Conservation (phyloP, 2,797 vertebrate genomes). For the Parauchenoglanis punctatus region DNA sequence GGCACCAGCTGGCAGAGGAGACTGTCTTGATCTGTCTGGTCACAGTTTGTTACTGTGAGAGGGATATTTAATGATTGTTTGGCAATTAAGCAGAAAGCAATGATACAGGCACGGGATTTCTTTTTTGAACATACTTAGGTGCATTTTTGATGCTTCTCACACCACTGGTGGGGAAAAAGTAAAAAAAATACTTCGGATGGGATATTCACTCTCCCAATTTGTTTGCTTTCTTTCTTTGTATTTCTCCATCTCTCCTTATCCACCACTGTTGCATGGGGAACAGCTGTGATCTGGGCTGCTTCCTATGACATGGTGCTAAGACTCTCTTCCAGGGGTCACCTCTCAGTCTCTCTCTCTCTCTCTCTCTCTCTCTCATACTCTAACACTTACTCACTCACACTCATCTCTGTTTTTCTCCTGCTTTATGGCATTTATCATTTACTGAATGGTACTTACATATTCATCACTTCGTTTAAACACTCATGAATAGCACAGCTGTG, state of each 20-base stretch:
- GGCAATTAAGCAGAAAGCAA: conserved; percentile 1
- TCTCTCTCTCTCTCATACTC: neutral
- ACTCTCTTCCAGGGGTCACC: conserved; percentile 36
- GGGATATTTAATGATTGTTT: conserved; percentile 14
- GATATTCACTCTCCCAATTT: neutral
- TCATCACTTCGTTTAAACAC: neutral
- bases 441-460: neutral
- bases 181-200: neutral
- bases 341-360: conserved; percentile 8
- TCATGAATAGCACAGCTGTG: neutral
- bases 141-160: neutral
- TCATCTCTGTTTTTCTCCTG: neutral
- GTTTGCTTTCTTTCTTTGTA: neutral
- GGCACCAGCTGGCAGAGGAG: neutral
- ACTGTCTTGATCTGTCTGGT: neutral
- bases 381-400: neutral
- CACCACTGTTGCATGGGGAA: conserved; percentile 42
- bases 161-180: neutral
- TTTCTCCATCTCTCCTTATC: neutral
- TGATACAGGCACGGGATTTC: neutral
- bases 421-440: neutral
- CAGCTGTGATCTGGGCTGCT: conserved; percentile 2
- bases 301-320: conserved; percentile 20
- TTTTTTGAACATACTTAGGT: neutral
- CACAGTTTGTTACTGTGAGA: conserved; percentile 25